phyloP scores from a whole-genome alignment of 2,888 invertebrate genomes.

The Ormyrus pomaceus region DNA sequence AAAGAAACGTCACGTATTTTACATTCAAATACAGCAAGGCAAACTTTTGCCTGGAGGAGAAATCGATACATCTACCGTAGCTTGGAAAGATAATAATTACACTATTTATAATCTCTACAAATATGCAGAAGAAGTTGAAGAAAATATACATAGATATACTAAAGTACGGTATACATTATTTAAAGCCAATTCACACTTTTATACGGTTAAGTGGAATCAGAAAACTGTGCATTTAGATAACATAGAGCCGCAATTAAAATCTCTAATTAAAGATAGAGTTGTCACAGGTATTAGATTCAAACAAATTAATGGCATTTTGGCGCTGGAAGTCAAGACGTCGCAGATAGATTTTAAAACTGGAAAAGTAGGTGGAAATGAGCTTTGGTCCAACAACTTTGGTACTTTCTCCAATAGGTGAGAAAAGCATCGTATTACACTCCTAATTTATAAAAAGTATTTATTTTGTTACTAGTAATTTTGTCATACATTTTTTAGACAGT shows the following conservation, averaged over 20 bases:
- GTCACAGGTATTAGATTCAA: background rate
- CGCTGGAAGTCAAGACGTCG: background rate
- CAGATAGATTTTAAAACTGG: background rate
- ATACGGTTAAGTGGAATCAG: background rate
- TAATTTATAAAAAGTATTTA: too few species aligned
- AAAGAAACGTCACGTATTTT: constrained; percentile 86
- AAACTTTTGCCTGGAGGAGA: background rate
- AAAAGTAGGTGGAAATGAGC: background rate
- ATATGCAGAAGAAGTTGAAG: background rate
- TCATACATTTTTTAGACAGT: too few species aligned
- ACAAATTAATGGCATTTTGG: background rate
- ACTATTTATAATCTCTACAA: background rate
- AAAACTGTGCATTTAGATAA: background rate
- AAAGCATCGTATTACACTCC: too few species aligned
- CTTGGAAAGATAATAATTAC: background rate
- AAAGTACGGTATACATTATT: too few species aligned
- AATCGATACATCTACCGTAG: background rate
- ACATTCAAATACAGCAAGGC: constrained; percentile 81
- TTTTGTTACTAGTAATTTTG: too few species aligned
- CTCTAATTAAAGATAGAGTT: background rate
- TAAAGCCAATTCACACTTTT: background rate
- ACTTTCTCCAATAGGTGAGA: too few species aligned
- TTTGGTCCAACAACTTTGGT: too few species aligned
- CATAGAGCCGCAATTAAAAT: background rate
- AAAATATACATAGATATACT: too few species aligned